A percentile compares a stretch with the other conserved stretches of the same genome.
phyloP scores from a whole-genome alignment of 2,113 vertebrate genomes.

The Nansenia antarctica region DNA sequence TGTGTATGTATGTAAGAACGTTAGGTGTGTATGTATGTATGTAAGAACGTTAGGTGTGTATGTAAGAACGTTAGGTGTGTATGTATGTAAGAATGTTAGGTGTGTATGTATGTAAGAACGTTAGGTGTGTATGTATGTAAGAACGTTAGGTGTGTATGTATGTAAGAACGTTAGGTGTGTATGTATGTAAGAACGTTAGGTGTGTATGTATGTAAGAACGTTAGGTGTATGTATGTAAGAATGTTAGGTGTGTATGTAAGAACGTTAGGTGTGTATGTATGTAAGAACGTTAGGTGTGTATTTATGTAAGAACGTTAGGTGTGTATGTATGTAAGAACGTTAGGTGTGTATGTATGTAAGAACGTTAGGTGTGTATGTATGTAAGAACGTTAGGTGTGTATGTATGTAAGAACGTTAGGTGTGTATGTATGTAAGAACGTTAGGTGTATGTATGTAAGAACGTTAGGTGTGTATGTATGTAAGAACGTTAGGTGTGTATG shows the following conservation, averaged over 20 bases:
- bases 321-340: neutral
- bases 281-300: neutral
- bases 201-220: neutral
- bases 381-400: neutral
- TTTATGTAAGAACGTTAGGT: constrained; percentile 51
- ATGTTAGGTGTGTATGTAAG: neutral
- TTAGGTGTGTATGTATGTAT: neutral
- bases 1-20: constrained; percentile 52
- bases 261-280: neutral
- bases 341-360: too few species aligned
- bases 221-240: neutral
- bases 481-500: neutral
- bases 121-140: neutral
- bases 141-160: too few species aligned
- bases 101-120: constrained; percentile 52
- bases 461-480: neutral
- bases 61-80: too few species aligned
- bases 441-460: too few species aligned
- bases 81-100: too few species aligned
- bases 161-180: neutral
- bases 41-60: neutral
- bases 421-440: neutral
- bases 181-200: neutral
- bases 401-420: constrained; percentile 51
- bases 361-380: neutral